phyloP scores from a whole-genome alignment of 1,140 invertebrate species.

The Bombus waltoni region DNA sequence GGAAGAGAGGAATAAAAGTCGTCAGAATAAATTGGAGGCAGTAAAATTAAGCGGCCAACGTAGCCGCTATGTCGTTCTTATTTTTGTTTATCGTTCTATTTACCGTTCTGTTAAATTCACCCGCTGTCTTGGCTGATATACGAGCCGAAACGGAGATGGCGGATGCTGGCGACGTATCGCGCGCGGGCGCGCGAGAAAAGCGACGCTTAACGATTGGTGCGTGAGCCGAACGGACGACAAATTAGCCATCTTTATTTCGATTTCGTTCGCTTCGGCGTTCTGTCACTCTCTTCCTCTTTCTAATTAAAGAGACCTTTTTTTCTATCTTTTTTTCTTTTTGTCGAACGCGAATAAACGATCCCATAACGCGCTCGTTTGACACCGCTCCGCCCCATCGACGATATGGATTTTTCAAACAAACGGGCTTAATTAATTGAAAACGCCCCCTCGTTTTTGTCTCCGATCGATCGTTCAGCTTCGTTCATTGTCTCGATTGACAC shows the following conservation, averaged over 20 bases:
- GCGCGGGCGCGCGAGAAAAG: background rate
- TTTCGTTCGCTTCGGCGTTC: background rate
- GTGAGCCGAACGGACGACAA: background rate
- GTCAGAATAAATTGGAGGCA: slow-evolving; percentile 34
- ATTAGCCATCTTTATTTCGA: slow-evolving; percentile 23
- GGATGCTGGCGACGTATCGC: background rate
- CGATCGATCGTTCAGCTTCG: background rate
- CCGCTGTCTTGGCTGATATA: slow-evolving; percentile 30
- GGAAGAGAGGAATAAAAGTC: background rate
- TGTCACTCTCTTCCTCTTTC: background rate
- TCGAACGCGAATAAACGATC: background rate
- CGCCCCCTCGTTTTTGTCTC: background rate
- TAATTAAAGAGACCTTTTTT: background rate
- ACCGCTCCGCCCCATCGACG: background rate
- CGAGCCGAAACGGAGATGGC: slow-evolving; percentile 20
- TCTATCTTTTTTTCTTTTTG: background rate
- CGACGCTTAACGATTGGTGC: slow-evolving; percentile 1
- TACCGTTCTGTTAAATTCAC: slow-evolving; percentile 11
- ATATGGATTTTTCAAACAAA: background rate
- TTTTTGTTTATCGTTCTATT: slow-evolving; percentile 41
- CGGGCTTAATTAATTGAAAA: slow-evolving; percentile 3
- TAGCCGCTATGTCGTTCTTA: slow-evolving; percentile 6
- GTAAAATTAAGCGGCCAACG: slow-evolving; percentile 22
- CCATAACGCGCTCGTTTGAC: background rate
- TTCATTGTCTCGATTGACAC: background rate